Conservation (phyloP, 2,888 invertebrate species). For the Hipparchia sbordonii region DNA sequence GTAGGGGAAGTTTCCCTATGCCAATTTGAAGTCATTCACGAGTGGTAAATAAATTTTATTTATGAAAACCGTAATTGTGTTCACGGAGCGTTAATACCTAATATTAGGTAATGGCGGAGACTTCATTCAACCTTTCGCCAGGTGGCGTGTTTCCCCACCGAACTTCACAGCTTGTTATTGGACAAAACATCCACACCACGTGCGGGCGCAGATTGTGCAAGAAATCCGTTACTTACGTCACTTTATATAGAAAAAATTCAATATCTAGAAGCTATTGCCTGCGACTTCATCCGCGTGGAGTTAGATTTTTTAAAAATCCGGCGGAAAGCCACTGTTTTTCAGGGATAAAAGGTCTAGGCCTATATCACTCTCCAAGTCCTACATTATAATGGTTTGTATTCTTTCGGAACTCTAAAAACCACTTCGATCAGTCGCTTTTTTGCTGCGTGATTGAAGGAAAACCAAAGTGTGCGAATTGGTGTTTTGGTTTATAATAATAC, state of each 20-base stretch:
- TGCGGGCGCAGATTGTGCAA: constrained; percentile 28
- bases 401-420: no score
- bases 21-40: not conserved
- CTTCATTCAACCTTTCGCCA: constrained; percentile 43
- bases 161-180: constrained; percentile 27
- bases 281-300: no score
- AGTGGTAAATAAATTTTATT: constrained; percentile 5
- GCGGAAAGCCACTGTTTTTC: no score
- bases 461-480: no score
- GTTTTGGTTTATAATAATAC: no score
- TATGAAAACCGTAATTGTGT: not conserved
- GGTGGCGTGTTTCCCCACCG: constrained; percentile 45
- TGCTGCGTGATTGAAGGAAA: no score
- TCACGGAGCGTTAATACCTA: constrained; percentile 8
- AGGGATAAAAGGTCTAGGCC: no score
- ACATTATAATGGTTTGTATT: no score
- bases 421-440: no score
- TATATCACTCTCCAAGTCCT: no score
- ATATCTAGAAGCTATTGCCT: no score
- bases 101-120: not conserved
- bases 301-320: no score
- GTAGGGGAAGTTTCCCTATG: not conserved
- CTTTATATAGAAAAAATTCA: not conserved
- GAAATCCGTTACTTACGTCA: not conserved
- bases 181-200: constrained; percentile 27